phyloP scores from a whole-genome alignment of 2,113 vertebrate genomes.

The Lutjanus erythropterus region DNA sequence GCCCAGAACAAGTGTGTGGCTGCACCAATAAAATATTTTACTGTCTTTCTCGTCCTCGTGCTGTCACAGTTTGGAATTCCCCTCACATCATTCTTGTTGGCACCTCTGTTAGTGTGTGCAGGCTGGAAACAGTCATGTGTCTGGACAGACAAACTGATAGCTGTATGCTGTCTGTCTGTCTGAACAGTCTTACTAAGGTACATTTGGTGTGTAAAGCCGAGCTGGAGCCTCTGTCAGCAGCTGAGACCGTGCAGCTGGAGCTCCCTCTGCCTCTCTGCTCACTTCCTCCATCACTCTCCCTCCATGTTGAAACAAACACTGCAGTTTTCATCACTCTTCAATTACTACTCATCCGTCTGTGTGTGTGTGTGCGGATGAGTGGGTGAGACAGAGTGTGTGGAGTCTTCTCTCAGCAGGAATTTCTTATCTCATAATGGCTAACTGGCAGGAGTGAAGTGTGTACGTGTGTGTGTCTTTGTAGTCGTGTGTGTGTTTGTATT shows the following conservation, averaged over 20 bases:
- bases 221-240: constrained; percentile 22
- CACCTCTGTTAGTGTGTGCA: not conserved
- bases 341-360: constrained; percentile 15
- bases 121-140: constrained; percentile 3
- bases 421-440: constrained; percentile 74
- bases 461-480: not conserved
- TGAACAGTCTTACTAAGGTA: not conserved
- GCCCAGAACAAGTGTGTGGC: not conserved
- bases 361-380: constrained; percentile 2
- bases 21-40: not conserved
- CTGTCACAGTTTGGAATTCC: not conserved
- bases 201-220: constrained; percentile 31
- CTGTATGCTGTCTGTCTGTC: not conserved
- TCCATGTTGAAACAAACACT: constrained; percentile 7
- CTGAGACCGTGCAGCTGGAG: constrained; percentile 38
- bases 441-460: constrained; percentile 26
- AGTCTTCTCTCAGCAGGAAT: constrained; percentile 49
- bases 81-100: not conserved
- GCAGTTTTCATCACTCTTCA: constrained; percentile 26
- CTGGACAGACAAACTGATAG: not conserved
- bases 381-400: not conserved
- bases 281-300: not conserved
- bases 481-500: not conserved
- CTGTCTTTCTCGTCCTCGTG: not conserved
- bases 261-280: constrained; percentile 11